Evolutionary conservation across 2,113 vertebrate species (phyloP).

Genomic region (Melozone crissalis): DNA sequence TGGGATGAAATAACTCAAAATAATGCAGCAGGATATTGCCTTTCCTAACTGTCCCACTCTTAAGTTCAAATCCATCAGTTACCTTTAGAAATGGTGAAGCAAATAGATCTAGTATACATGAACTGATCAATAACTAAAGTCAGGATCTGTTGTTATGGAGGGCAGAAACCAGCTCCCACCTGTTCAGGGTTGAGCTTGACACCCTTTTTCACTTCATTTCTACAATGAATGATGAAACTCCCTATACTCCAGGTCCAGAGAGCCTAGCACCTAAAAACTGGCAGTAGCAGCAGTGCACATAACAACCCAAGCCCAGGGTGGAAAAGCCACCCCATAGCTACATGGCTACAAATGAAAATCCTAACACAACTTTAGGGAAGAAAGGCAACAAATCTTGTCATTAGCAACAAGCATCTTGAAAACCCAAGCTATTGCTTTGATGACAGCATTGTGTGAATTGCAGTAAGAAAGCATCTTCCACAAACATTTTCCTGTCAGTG

Average conservation of each 20-base stretch:
- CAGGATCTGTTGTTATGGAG: neutral
- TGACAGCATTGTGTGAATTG: neutral
- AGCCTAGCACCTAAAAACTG: accelerated
- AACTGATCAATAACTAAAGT: neutral
- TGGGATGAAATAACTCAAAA: neutral
- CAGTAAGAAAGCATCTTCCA: neutral
- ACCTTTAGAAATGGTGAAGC: neutral
- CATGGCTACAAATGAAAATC: accelerated
- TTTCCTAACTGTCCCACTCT: neutral
- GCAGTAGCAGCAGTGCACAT: accelerated
- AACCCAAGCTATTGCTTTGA: neutral
- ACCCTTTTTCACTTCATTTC: neutral
- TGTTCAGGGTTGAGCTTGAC: neutral
- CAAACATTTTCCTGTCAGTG: neutral
- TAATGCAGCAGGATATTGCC: neutral
- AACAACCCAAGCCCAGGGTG: neutral
- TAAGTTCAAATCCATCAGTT: neutral
- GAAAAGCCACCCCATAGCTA: accelerated
- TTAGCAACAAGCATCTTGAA: neutral
- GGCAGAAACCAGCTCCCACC: neutral
- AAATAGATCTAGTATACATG: neutral
- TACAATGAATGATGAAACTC: neutral
- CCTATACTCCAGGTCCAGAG: neutral
- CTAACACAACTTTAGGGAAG: neutral
- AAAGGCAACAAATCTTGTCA: neutral